Evolutionary conservation across 2,113 vertebrate species (phyloP), one percentile per base, ranked within the genome.

Genomic region (Tetrax tetrax): DNA sequence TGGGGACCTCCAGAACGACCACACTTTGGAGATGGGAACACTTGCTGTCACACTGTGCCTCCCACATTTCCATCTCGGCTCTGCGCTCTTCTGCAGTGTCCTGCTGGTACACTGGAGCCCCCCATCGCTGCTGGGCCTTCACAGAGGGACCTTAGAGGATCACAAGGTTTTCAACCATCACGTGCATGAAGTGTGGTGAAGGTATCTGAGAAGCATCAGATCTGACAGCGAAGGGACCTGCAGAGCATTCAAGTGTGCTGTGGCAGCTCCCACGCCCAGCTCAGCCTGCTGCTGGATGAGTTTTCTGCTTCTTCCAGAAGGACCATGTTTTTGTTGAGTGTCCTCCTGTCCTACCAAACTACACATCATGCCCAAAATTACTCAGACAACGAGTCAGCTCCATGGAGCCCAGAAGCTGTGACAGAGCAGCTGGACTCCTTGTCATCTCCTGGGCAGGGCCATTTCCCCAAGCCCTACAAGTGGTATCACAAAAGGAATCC

Each of bases 91-190:
- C 37, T n/a, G n/a, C n/a, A 21, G 25, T 37, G 24, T 78, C 37
- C 41, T 57, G 59, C 6, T 27, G 1, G 3, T 6, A 31, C 45
- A 45, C 4, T 2, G 3, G 4, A 5, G 37, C 37, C 22, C 20
- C 19, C 21, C 63, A 71, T 37, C 12, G 53, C 16, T 31, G 18
- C 0, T 71, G 63, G 45, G 31, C 63, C 41, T 31, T 71, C 53
- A 47, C 9, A 61, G 12, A 33, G 53, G 15, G 17, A 43, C 33
- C 33, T 19, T 41, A 20, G 8, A 51, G 8, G 4, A 35, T 51
- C 2, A 1, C 21, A 72, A 14, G 22, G 37, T 14, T 90, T 76
- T 65, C 57, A 86, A 22, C 45, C 27, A 60, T 11, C 2, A 0
- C 2, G 0, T 5, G 14, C 3, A 4, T 7, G 14, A 90, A 72